phyloP scores from a whole-genome alignment of 2,797 vertebrate genomes.

The Prunella strophiata region DNA sequence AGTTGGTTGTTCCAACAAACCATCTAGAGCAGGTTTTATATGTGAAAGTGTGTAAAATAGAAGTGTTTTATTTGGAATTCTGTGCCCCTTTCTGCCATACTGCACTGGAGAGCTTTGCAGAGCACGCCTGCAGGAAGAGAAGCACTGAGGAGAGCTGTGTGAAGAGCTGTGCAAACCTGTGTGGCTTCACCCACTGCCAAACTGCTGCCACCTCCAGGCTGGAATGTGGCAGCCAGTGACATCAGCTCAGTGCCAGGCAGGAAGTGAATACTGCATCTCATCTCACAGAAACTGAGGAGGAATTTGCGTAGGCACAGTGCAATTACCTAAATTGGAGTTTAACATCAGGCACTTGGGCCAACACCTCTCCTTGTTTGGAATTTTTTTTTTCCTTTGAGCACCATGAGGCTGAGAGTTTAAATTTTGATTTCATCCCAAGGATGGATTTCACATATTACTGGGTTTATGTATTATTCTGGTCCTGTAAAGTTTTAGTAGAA shows the following conservation, averaged over 20 bases:
- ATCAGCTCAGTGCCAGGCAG: not conserved
- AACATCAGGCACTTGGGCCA: not conserved
- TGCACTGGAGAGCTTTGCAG: not conserved
- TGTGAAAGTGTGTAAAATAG: not conserved
- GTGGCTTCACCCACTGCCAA: not conserved
- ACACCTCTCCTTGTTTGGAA: not conserved
- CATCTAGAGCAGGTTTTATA: not conserved
- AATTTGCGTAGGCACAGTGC: conserved; percentile 7
- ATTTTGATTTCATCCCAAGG: not conserved
- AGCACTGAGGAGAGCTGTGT: not conserved
- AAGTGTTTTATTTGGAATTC: not conserved
- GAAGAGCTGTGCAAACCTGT: not conserved
- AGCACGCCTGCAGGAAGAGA: not conserved
- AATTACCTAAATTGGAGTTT: conserved; percentile 29
- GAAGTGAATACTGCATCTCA: conserved; percentile 3
- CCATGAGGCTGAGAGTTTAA: not conserved
- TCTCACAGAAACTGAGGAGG: conserved; percentile 6
- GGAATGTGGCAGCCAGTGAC: not conserved
- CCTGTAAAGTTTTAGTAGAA: not conserved
- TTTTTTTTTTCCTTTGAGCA: not conserved
- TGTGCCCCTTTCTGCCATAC: not conserved
- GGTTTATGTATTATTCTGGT: not conserved
- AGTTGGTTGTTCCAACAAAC: not conserved
- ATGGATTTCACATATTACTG: not conserved
- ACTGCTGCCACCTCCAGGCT: not conserved